Percentiles rank a stretch among this genome's conserved stretches.
Conservation (phyloP, 2,888 invertebrate species). For the Galeruca laticollis region DNA sequence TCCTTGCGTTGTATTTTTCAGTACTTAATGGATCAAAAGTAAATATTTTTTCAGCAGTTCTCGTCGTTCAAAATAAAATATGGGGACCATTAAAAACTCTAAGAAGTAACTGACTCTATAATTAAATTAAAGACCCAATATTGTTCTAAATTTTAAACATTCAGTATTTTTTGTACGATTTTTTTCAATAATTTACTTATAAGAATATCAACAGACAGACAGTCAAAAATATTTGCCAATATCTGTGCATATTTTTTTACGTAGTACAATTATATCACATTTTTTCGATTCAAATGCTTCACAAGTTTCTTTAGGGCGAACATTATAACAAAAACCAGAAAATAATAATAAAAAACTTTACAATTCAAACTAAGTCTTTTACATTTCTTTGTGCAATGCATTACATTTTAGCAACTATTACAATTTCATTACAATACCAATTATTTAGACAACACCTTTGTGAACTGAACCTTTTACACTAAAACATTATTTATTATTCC, state of each 20-base stretch:
- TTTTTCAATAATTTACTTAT: conserved; percentile 46
- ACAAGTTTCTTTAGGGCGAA: conserved; percentile 27
- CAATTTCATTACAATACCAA: no score
- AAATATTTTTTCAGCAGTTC: not conserved
- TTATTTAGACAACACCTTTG: no score
- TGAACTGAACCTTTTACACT: not conserved
- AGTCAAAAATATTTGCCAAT: conserved; percentile 50
- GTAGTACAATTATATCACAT: conserved; percentile 57
- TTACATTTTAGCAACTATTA: no score
- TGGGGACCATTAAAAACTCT: conserved; percentile 19
- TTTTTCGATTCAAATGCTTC: conserved; percentile 51
- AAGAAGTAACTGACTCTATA: conserved; percentile 25
- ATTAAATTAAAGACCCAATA: conserved; percentile 32
- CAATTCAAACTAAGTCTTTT: not conserved
- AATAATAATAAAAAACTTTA: not conserved
- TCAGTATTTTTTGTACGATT: conserved; percentile 47
- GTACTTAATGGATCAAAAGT: not conserved
- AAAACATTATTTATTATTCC: no score
- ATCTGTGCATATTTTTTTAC: conserved; percentile 45
- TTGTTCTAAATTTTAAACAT: conserved; percentile 39
- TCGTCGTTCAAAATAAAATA: not conserved
- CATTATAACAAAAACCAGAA: not conserved
- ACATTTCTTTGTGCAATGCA: not conserved
- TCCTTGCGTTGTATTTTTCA: no score
- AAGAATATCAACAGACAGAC: conserved; percentile 49